phyloP scores from a whole-genome alignment of 1,140 invertebrate species.

The Pygmarrhopalites habei region DNA sequence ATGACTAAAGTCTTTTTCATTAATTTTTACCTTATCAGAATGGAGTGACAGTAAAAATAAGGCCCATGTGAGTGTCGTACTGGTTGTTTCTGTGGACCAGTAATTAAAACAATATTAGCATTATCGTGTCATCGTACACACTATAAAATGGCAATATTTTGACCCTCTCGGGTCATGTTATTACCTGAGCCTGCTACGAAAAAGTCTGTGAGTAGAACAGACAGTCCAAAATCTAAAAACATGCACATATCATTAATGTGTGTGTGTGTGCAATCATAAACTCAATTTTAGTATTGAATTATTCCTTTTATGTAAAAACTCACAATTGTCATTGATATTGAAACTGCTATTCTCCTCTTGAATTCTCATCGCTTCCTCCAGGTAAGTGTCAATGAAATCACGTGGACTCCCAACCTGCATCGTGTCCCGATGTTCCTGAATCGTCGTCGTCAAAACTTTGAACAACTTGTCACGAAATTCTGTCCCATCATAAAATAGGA shows the following conservation, averaged over 20 bases:
- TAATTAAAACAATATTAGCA: too few species aligned
- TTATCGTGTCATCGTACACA: too few species aligned
- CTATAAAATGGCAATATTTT: too few species aligned
- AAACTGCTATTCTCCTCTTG: too few species aligned
- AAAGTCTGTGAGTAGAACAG: conserved; percentile 1
- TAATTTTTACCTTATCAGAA: too few species aligned
- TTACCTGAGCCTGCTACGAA: conserved; percentile 21
- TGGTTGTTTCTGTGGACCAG: conserved; percentile 68
- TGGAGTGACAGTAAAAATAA: conserved; percentile 60
- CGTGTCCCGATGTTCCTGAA: conserved; percentile 62
- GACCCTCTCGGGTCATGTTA: too few species aligned
- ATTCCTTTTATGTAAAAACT: too few species aligned
- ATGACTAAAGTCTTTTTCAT: too few species aligned
- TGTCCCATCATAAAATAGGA: not conserved
- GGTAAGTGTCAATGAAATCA: conserved; percentile 68
- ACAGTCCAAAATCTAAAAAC: not conserved
- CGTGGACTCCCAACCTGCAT: conserved; percentile 54
- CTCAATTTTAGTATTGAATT: too few species aligned
- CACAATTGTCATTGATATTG: too few species aligned
- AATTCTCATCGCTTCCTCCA: conserved; percentile 43
- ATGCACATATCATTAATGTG: too few species aligned
- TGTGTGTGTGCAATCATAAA: too few species aligned
- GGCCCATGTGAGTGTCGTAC: conserved; percentile 61
- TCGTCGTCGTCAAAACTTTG: conserved; percentile 51
- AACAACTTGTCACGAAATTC: not conserved